A percentile compares a stretch with the other conserved stretches of the same genome.
phyloP scores from a whole-genome alignment of 2,888 invertebrate species.

The Tenthredo notha region DNA sequence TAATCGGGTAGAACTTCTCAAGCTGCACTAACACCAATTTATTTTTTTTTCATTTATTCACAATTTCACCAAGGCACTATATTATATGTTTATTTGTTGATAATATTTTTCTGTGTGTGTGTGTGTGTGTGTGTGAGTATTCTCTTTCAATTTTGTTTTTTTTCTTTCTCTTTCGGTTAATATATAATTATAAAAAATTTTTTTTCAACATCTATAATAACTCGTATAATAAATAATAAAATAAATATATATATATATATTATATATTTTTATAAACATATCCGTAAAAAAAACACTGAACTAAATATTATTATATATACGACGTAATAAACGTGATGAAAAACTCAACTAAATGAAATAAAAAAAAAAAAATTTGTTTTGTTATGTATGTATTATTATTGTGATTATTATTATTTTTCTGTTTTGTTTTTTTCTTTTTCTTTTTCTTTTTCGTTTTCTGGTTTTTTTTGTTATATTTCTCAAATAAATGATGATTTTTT shows the following conservation, averaged over 20 bases:
- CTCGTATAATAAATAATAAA: neutral
- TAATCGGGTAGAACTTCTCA: constrained; percentile 22
- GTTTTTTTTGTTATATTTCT: neutral
- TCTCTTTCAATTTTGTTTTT: neutral
- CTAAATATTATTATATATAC: neutral
- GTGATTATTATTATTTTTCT: too few relatives aligned
- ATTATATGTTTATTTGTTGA: constrained; percentile 28
- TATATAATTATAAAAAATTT: too few relatives aligned
- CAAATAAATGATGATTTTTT: constrained; percentile 29
- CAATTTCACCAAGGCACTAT: constrained; percentile 50
- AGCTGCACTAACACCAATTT: constrained; percentile 40
- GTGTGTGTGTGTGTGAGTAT: too few relatives aligned
- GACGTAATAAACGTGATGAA: neutral
- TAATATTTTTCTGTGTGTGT: neutral
- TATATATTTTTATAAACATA: neutral
- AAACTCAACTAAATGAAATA: neutral
- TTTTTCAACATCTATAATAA: neutral
- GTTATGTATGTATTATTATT: too few relatives aligned
- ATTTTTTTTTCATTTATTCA: constrained; percentile 40
- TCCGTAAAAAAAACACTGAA: constrained; percentile 20
- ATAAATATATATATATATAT: neutral
- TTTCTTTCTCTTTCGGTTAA: neutral
- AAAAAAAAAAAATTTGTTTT: too few relatives aligned
- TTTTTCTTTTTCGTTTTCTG: neutral
- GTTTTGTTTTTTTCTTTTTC: too few relatives aligned